A percentile compares a stretch with the other conserved stretches of the same genome.
These are phyloP conservation scores for Gallinago paraguaiae DNA, from an alignment of 2,113 vertebrate genomes.

Conservation along the genomic window DNA sequence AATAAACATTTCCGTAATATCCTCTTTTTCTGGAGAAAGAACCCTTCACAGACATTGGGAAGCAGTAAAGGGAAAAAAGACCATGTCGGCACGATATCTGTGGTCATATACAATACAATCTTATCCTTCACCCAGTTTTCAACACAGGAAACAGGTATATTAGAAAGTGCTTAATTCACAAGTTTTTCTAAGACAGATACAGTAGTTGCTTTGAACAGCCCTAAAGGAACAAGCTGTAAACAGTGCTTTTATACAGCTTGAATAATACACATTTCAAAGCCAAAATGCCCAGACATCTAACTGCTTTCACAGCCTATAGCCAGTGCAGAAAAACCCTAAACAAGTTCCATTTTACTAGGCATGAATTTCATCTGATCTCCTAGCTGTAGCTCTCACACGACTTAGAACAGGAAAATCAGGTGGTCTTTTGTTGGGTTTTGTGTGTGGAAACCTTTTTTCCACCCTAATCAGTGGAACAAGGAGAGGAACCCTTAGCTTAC, in stretches of 20 bases:
- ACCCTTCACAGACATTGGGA: constrained; percentile 52
- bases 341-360: not conserved
- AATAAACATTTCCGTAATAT: constrained; percentile 71
- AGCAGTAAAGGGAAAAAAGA: constrained; percentile 53
- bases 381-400: constrained; percentile 38
- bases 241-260: constrained; percentile 18
- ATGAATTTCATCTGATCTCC: constrained; percentile 33
- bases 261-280: constrained; percentile 39
- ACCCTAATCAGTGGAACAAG: not conserved
- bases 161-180: constrained; percentile 57
- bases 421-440: not conserved
- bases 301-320: constrained; percentile 67
- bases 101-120: constrained; percentile 55
- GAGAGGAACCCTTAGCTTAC: not conserved
- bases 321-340: constrained; percentile 34
- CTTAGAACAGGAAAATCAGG: constrained; percentile 23
- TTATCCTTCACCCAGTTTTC: constrained; percentile 66
- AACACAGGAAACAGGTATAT: constrained; percentile 57
- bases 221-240: constrained; percentile 36
- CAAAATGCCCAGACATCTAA: not conserved
- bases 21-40: constrained; percentile 62
- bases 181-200: constrained; percentile 26
- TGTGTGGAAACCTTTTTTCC: not conserved
- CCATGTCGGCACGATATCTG: constrained; percentile 62
- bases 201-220: constrained; percentile 56